Evolutionary conservation across 2,888 invertebrate species (phyloP).

Genomic region (Cheilosia impressa): DNA sequence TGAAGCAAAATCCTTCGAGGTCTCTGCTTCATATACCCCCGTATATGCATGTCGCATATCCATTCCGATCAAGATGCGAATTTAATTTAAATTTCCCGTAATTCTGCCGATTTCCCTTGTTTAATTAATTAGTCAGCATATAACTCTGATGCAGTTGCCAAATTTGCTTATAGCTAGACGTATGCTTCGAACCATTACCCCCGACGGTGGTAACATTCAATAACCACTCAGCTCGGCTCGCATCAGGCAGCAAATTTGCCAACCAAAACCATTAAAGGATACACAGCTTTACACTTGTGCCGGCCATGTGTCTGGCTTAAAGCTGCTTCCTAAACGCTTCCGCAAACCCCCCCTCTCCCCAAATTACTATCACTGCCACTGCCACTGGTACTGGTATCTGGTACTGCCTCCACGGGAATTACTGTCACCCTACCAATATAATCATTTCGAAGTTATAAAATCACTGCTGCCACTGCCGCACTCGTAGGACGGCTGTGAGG

Average conservation of each 20-base stretch:
- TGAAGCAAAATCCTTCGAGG: no score
- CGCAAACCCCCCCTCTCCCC: slow-evolving; percentile 36
- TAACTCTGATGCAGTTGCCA: slow-evolving; percentile 30
- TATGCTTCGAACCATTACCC: slow-evolving; percentile 37
- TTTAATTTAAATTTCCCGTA: slow-evolving; percentile 13
- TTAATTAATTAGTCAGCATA: slow-evolving; percentile 20
- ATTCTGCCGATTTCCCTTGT: background rate
- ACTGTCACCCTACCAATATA: slow-evolving; percentile 72
- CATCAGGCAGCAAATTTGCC: slow-evolving; percentile 27
- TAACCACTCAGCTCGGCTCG: slow-evolving; percentile 44
- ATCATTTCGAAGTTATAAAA: slow-evolving; percentile 69
- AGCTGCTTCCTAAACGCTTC: slow-evolving; percentile 56
- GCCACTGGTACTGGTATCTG: background rate
- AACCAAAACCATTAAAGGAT: slow-evolving; percentile 55
- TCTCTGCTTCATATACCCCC: no score
- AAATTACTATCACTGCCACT: slow-evolving; percentile 34
- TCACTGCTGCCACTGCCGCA: slow-evolving; percentile 51
- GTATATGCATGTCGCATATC: background rate
- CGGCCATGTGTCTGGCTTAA: slow-evolving; percentile 50
- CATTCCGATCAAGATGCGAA: slow-evolving; percentile 1
- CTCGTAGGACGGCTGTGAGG: background rate
- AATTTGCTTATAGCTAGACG: slow-evolving; percentile 40
- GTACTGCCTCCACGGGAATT: slow-evolving; percentile 55
- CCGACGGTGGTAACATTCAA: slow-evolving; percentile 36
- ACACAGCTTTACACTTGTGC: slow-evolving; percentile 51